Evolutionary conservation across 2,888 invertebrate genomes (phyloP).

Genomic region (Halocaridina rubra): DNA sequence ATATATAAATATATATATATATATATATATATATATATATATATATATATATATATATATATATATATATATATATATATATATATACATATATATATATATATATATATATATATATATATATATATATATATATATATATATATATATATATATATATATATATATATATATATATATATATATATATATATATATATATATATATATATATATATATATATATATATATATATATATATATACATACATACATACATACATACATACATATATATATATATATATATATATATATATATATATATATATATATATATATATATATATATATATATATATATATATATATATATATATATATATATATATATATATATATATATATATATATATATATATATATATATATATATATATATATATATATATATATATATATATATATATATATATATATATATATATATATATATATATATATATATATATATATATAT

Average conservation of each 20-base stretch:
- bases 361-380: neutral
- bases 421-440: conserved; percentile 35
- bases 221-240: conserved; percentile 14
- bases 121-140: neutral
- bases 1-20: neutral
- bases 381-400: neutral
- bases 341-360: conserved; percentile 9
- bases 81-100: neutral
- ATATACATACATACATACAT: neutral
- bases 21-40: conserved; percentile 2
- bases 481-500: conserved; percentile 45
- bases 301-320: conserved; percentile 20
- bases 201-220: neutral
- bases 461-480: conserved; percentile 35
- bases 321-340: neutral
- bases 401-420: neutral
- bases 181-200: neutral
- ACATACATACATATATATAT: conserved; percentile 1
- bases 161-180: neutral
- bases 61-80: neutral
- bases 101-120: neutral
- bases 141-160: neutral
- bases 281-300: conserved; percentile 30
- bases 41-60: neutral
- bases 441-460: conserved; percentile 27